Conservation (phyloP, 2,113 vertebrate species). For the Nestor notabilis region DNA sequence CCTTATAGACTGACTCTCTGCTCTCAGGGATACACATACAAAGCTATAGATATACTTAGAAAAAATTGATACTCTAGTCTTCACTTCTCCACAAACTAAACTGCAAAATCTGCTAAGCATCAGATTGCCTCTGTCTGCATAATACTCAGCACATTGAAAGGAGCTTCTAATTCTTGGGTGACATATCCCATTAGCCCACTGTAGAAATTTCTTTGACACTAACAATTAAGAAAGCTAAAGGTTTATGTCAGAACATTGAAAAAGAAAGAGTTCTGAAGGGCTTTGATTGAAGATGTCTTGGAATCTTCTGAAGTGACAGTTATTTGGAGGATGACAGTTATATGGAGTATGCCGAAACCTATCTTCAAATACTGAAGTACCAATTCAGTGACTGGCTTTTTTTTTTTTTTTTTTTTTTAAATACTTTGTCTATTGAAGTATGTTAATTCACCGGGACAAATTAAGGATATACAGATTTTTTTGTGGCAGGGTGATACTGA, state of each 20-base stretch:
- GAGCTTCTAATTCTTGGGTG: not conserved
- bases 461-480: not conserved
- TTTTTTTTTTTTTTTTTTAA: not conserved
- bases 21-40: not conserved
- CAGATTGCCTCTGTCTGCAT: not conserved
- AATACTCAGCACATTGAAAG: not conserved
- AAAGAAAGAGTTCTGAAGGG: not conserved
- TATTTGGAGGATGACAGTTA: not conserved
- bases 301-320: not conserved
- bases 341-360: not conserved
- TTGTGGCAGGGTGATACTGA: not conserved
- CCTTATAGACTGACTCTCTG: not conserved
- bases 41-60: not conserved
- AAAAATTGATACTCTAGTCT: not conserved
- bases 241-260: accelerated
- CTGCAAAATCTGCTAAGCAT: not conserved
- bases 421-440: not conserved
- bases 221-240: not conserved
- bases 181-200: not conserved
- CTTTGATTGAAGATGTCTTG: not conserved
- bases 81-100: not conserved
- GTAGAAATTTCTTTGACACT: not conserved
- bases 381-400: not conserved
- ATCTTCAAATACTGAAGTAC: not conserved
- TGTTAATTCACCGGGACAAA: not conserved